Conservation (phyloP, 2,797 vertebrate genomes). For the Zalophus californianus region DNA sequence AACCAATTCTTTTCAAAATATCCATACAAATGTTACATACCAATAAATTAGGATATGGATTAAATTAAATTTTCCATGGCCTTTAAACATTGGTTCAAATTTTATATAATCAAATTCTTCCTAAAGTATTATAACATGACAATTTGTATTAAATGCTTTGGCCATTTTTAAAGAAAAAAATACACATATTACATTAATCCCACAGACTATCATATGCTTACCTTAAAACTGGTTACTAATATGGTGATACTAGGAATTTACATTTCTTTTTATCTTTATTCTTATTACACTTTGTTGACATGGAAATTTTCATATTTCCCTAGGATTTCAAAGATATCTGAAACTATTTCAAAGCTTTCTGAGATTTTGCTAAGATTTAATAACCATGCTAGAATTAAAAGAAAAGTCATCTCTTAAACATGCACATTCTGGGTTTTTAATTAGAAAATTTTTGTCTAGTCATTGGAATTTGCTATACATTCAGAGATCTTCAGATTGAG, state of each 20-base stretch:
- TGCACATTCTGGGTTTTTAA: not conserved
- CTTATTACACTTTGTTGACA: not conserved
- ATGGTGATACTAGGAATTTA: not conserved
- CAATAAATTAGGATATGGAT: not conserved
- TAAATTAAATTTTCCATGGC: not conserved
- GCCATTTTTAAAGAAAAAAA: not conserved
- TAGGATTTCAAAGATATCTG: not conserved
- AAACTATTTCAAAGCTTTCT: not conserved
- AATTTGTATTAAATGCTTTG: slow-evolving; percentile 42
- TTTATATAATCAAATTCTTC: not conserved
- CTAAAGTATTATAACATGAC: not conserved
- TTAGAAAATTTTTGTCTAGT: not conserved
- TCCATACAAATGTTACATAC: not conserved
- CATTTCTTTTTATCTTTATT: not conserved
- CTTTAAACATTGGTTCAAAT: not conserved
- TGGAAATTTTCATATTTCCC: not conserved
- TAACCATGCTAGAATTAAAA: not conserved
- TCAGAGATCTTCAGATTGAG: not conserved
- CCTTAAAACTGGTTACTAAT: not conserved
- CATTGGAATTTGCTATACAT: not conserved
- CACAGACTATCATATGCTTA: not conserved
- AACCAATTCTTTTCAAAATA: not conserved
- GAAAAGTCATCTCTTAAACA: not conserved
- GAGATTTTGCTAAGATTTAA: not conserved
- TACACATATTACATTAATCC: not conserved